phyloP scores from a whole-genome alignment of 1,140 invertebrate genomes.

The Microplitis demolitor region DNA sequence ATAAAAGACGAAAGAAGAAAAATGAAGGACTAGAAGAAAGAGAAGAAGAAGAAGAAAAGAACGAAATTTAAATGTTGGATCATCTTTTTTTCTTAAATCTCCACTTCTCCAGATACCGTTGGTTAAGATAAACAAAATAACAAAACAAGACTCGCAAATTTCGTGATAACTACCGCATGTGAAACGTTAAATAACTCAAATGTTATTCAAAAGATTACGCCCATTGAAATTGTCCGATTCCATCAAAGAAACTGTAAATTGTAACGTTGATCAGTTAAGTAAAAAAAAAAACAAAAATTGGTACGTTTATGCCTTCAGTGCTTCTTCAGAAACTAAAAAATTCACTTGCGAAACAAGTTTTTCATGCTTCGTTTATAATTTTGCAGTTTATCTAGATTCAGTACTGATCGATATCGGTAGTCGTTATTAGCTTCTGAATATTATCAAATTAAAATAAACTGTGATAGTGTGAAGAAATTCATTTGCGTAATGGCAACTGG shows the following conservation, averaged over 20 bases:
- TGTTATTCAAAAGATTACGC: constrained; percentile 21
- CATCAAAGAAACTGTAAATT: background rate
- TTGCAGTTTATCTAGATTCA: background rate
- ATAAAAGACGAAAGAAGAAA: background rate
- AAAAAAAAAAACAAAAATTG: background rate
- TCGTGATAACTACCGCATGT: constrained; percentile 3
- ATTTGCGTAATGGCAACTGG: background rate
- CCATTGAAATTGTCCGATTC: constrained; percentile 6
- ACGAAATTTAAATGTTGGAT: too few species aligned
- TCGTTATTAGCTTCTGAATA: background rate
- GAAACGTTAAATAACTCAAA: constrained; percentile 15
- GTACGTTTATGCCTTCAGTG: background rate
- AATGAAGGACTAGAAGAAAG: too few species aligned
- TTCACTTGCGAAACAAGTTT: background rate
- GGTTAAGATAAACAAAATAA: constrained; percentile 1
- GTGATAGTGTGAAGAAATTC: constrained; percentile 3
- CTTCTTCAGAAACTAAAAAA: background rate
- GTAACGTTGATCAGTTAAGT: background rate
- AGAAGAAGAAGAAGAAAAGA: too few species aligned
- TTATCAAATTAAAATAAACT: background rate
- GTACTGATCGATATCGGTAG: background rate
- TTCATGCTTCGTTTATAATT: background rate
- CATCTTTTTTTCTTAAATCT: background rate
- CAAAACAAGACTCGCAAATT: constrained; percentile 12
- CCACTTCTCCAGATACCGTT: constrained; percentile 5